Conservation (phyloP, 2,113 vertebrate species). For the Gopherus flavomarginatus region DNA sequence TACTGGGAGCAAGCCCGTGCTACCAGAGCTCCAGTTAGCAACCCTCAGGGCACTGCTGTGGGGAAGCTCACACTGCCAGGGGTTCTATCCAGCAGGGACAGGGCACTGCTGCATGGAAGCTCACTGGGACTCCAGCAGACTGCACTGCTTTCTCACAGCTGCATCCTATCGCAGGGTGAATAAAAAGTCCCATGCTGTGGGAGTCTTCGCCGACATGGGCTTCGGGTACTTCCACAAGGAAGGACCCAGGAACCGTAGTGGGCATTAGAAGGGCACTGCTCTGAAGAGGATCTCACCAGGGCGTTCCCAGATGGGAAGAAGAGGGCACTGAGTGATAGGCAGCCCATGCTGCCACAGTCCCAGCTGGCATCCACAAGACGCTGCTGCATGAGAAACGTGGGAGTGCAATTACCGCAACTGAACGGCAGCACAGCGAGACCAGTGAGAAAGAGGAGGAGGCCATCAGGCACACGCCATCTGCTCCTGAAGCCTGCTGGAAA, state of each 20-base stretch:
- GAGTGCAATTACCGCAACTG: neutral
- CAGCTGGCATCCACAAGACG: neutral
- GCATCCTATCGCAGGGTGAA: neutral
- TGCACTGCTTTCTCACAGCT: neutral
- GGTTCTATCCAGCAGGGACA: neutral
- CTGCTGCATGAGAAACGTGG: neutral
- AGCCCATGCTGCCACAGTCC: neutral
- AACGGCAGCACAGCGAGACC: neutral
- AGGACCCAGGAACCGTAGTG: neutral
- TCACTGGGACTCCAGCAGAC: neutral
- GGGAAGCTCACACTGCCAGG: neutral
- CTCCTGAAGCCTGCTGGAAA: neutral
- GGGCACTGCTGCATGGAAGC: neutral
- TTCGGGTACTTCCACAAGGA: neutral
- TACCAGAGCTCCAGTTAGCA: too few species aligned
- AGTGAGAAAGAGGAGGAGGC: neutral
- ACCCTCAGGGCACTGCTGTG: neutral
- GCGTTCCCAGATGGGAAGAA: neutral
- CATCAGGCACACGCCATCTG: neutral
- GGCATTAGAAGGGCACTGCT: rapidly evolving
- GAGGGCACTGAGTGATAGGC: neutral
- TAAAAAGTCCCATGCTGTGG: neutral
- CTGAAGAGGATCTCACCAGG: neutral
- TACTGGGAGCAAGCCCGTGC: neutral
- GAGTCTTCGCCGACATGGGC: neutral